phyloP scores from a whole-genome alignment of 2,888 invertebrate genomes.

The Cheilosia variabilis region DNA sequence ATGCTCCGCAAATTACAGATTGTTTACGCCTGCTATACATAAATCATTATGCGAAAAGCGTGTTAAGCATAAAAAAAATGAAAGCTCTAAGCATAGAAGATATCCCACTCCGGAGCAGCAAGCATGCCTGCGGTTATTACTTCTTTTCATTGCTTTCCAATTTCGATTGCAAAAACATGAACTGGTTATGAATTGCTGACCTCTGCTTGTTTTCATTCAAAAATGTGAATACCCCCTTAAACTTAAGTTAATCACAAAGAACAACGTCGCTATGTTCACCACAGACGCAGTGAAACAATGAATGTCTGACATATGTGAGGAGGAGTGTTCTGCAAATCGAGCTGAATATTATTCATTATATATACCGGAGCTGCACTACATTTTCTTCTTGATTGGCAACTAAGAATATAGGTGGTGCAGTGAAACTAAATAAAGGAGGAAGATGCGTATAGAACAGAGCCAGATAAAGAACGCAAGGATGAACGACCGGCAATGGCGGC shows the following conservation, averaged over 20 bases:
- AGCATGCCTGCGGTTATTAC: not conserved
- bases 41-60: too few species aligned
- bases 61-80: not conserved
- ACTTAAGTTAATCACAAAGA: constrained; percentile 7
- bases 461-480: constrained; percentile 70
- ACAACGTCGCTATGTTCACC: constrained; percentile 2
- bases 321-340: constrained; percentile 33
- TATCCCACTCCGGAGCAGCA: not conserved
- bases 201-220: not conserved
- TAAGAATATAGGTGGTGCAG: constrained; percentile 30
- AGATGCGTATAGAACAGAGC: constrained; percentile 54
- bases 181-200: not conserved
- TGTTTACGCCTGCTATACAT: too few species aligned
- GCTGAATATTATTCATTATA: constrained; percentile 16
- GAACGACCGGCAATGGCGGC: constrained; percentile 63
- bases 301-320: not conserved
- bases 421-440: constrained; percentile 36
- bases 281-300: not conserved
- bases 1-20: too few species aligned
- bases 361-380: not conserved
- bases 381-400: constrained; percentile 63
- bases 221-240: constrained; percentile 15
- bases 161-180: constrained; percentile 26
- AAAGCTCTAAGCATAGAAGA: not conserved
- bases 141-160: constrained; percentile 18